These are phyloP conservation scores for Morpho deidamia DNA, from an alignment of 2,888 invertebrate genomes.

Conservation along the genomic window DNA sequence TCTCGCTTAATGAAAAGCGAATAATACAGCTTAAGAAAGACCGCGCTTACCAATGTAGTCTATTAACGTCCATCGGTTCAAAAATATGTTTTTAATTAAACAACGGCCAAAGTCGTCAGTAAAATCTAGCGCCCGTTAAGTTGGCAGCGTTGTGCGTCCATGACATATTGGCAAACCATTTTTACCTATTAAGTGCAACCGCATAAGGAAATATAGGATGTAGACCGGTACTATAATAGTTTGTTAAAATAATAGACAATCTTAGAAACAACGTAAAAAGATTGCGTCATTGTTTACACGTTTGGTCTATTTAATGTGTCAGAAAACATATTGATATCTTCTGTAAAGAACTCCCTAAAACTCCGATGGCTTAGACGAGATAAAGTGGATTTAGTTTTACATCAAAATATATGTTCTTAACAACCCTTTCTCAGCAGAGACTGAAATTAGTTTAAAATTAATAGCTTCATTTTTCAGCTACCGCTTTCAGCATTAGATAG, in stretches of 20 bases:
- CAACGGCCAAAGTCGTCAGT: background rate
- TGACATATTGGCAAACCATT: conserved; percentile 9
- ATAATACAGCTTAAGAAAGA: too few relatives aligned
- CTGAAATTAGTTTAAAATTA: too few relatives aligned
- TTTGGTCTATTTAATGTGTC: background rate
- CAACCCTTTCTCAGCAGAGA: too few relatives aligned
- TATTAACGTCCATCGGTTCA: background rate
- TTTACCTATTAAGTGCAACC: conserved; percentile 8
- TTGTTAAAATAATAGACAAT: background rate
- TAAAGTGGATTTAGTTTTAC: too few relatives aligned
- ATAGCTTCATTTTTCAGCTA: too few relatives aligned
- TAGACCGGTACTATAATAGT: background rate
- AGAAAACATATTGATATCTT: too few relatives aligned
- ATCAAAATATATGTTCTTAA: too few relatives aligned
- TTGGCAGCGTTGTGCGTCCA: background rate
- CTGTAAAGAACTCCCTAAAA: too few relatives aligned
- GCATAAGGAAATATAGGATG: conserved; percentile 5
- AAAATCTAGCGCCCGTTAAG: background rate
- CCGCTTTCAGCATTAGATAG: too few relatives aligned
- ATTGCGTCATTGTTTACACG: background rate
- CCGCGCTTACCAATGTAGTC: too few relatives aligned
- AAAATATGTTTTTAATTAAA: background rate
- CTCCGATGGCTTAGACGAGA: too few relatives aligned
- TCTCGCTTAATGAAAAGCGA: too few relatives aligned
- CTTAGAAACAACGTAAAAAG: background rate